These are phyloP conservation scores for Lasioglossum villosulum DNA, from an alignment of 2,888 invertebrate species.

Conservation along the genomic window DNA sequence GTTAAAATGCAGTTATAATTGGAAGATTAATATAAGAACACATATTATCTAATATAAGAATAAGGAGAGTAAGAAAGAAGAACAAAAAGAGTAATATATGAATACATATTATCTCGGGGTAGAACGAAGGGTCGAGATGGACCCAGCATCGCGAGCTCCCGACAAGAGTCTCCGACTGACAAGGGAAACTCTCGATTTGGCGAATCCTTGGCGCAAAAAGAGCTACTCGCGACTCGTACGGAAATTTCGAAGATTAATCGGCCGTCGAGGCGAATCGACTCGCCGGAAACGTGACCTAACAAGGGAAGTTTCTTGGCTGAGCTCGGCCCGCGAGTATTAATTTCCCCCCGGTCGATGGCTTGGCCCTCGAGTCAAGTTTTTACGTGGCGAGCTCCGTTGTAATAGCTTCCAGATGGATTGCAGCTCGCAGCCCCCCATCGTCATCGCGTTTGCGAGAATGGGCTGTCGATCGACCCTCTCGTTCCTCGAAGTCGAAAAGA, in stretches of 20 bases:
- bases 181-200: conserved; percentile 4
- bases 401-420: conserved; percentile 42
- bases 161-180: background rate
- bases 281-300: conserved; percentile 33
- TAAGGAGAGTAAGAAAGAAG: too few relatives aligned
- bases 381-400: conserved; percentile 14
- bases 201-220: background rate
- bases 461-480: conserved; percentile 31
- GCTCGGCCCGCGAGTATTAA: conserved; percentile 23
- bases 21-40: too few relatives aligned
- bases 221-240: background rate
- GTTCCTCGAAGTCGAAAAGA: background rate
- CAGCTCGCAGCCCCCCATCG: conserved; percentile 19
- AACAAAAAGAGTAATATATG: too few relatives aligned
- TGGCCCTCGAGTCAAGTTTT: conserved; percentile 5
- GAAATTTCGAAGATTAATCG: background rate
- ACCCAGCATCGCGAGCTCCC: background rate
- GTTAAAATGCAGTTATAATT: too few relatives aligned
- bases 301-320: conserved; percentile 19
- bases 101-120: too few relatives aligned
- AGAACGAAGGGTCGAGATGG: background rate
- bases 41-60: too few relatives aligned
- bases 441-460: conserved; percentile 5
- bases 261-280: conserved; percentile 8
- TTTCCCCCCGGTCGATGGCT: conserved; percentile 10